Conservation (phyloP, 2,113 vertebrate species). For the Montifringilla adamsi region DNA sequence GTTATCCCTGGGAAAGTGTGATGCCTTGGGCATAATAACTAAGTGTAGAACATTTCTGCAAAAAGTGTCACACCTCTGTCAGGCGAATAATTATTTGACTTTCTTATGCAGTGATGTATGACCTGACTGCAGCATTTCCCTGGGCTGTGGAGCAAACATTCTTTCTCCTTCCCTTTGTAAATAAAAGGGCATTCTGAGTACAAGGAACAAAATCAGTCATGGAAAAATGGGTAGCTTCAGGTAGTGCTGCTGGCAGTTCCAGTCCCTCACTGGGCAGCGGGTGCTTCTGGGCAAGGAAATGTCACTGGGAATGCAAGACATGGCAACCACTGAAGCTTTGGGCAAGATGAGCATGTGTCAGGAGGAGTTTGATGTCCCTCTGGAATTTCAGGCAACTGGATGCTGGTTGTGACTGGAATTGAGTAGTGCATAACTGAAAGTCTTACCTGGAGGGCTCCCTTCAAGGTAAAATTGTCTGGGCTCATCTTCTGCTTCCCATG, state of each 20-base stretch:
- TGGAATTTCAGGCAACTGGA: not conserved
- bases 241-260: not conserved
- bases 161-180: not conserved
- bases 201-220: not conserved
- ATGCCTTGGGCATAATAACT: not conserved
- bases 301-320: not conserved
- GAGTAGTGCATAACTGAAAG: not conserved
- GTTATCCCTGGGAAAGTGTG: not conserved
- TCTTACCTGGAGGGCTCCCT: not conserved
- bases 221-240: not conserved
- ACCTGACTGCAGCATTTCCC: not conserved
- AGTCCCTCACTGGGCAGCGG: not conserved
- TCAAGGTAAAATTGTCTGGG: not conserved
- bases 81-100: not conserved
- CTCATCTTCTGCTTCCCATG: not conserved
- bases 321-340: not conserved
- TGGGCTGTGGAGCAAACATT: accelerated
- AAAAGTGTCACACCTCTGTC: not conserved
- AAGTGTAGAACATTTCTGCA: not conserved
- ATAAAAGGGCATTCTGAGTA: not conserved
- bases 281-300: not conserved
- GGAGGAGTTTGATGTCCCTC: not conserved
- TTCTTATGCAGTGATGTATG: not conserved
- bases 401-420: not conserved
- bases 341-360: not conserved